These are phyloP conservation scores for Lepus timidus DNA, from an alignment of 2,113 vertebrate genomes.

Conservation along the genomic window DNA sequence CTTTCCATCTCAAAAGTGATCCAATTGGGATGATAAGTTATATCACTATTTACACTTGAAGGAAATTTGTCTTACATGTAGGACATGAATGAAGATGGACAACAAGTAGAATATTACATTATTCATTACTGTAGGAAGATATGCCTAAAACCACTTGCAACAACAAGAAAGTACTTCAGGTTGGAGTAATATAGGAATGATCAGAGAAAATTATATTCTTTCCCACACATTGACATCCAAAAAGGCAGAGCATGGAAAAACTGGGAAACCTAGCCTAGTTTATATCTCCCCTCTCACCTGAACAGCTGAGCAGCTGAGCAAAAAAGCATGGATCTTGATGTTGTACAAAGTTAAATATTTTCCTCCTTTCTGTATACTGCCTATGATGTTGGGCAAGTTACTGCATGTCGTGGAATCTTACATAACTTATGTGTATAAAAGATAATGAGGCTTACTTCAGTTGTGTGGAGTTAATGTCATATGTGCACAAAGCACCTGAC, in stretches of 20 bases:
- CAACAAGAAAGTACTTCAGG: neutral
- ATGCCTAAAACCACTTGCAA: neutral
- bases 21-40: neutral
- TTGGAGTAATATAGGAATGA: conserved; percentile 5
- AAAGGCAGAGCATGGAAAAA: neutral
- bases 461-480: neutral
- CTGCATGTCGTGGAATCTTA: neutral
- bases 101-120: neutral
- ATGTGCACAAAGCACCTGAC: neutral
- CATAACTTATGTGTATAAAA: neutral
- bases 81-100: neutral
- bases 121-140: neutral
- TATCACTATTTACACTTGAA: neutral
- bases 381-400: conserved; percentile 36
- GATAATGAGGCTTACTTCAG: neutral
- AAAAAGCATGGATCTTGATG: neutral
- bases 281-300: neutral
- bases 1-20: conserved; percentile 23
- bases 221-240: neutral
- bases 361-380: neutral
- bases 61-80: neutral
- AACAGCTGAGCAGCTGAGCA: neutral
- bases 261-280: neutral
- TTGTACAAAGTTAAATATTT: neutral
- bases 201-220: conserved; percentile 47